phyloP scores from a whole-genome alignment of 2,888 invertebrate genomes.

The Tenthredo amoena region DNA sequence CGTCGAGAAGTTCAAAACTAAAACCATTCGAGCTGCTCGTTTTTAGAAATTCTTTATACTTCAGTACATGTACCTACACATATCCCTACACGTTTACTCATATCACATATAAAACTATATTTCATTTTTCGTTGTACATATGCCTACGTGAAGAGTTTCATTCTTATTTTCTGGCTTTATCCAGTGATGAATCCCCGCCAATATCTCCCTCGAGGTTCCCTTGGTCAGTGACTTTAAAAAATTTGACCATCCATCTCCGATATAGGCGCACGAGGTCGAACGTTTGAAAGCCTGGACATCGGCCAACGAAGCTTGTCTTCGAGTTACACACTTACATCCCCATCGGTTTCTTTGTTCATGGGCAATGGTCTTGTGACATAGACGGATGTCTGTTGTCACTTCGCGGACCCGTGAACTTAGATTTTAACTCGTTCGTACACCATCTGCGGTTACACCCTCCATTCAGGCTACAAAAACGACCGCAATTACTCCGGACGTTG shows the following conservation, averaged over 20 bases:
- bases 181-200: not conserved
- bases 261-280: not conserved
- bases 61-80: no score
- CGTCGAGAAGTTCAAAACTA: conserved; percentile 37
- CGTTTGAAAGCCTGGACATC: conserved; percentile 13
- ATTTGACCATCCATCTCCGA: conserved; percentile 27
- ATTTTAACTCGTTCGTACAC: conserved; percentile 4
- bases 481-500: not conserved
- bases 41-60: conserved; percentile 14
- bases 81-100: no score
- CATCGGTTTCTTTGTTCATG: conserved; percentile 23
- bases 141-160: not conserved
- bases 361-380: conserved; percentile 33
- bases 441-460: not conserved
- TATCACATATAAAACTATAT: not conserved
- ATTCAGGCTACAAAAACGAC: not conserved
- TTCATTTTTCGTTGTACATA: not conserved
- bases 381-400: conserved; percentile 31
- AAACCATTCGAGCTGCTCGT: conserved; percentile 28
- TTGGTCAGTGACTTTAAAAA: conserved; percentile 26
- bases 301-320: conserved; percentile 21
- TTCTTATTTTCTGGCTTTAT: not conserved
- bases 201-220: not conserved
- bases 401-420: not conserved
- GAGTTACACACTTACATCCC: conserved; percentile 8